Conservation (phyloP, 2,113 vertebrate genomes). For the Notarius lentiginosus region DNA sequence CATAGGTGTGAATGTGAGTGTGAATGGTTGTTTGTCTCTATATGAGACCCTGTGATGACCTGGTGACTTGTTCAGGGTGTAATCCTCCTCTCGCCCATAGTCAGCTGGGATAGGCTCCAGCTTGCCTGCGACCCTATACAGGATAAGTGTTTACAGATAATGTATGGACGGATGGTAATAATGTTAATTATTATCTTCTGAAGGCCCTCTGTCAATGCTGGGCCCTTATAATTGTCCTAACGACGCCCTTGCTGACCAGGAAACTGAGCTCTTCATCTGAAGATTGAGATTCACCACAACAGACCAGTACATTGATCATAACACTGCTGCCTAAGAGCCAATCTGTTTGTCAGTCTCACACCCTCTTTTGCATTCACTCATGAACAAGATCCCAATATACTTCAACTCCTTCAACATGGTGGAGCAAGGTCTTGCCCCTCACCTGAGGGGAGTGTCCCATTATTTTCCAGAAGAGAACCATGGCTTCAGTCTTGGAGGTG, state of each 20-base stretch:
- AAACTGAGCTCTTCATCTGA: not conserved
- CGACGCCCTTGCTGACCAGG: not conserved
- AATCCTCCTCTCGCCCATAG: too few species aligned
- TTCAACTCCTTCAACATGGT: not conserved
- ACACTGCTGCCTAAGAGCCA: not conserved
- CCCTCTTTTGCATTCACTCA: not conserved
- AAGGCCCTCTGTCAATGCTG: too few species aligned
- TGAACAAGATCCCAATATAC: not conserved
- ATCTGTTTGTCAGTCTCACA: not conserved
- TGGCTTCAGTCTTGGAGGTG: not conserved
- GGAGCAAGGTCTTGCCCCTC: not conserved
- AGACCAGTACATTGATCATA: not conserved
- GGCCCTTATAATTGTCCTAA: too few species aligned
- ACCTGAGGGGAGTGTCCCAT: not conserved
- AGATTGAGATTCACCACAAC: not conserved
- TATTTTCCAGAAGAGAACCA: not conserved
- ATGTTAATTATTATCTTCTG: too few species aligned
- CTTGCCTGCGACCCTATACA: too few species aligned
- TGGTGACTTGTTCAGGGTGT: too few species aligned
- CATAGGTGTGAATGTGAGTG: too few species aligned
- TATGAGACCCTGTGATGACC: too few species aligned
- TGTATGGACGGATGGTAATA: too few species aligned
- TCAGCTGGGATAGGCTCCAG: too few species aligned
- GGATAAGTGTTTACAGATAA: too few species aligned
- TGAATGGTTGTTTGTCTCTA: too few species aligned